phyloP scores from a whole-genome alignment of 2,888 invertebrate species.

The Drosophila maculinotata region DNA sequence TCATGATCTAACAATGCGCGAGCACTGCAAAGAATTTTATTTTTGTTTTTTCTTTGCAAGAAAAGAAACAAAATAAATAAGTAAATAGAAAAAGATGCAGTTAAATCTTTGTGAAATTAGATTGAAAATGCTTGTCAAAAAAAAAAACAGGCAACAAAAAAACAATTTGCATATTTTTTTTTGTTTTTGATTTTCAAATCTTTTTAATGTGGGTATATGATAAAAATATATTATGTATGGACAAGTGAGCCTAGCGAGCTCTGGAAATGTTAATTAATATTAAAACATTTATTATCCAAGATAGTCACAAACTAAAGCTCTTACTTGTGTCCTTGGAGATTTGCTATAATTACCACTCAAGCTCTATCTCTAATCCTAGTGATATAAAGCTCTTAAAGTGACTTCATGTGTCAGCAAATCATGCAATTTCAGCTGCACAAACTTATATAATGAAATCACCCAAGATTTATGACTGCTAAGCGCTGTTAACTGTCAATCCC shows the following conservation, averaged over 20 bases:
- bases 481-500: constrained; percentile 49
- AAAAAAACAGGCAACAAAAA: background rate
- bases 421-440: constrained; percentile 33
- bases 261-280: too few relatives aligned
- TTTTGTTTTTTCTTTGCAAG: constrained; percentile 12
- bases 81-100: constrained; percentile 4
- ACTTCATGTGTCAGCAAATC: constrained; percentile 19
- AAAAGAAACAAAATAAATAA: constrained; percentile 12
- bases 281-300: background rate
- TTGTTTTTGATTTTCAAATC: too few relatives aligned
- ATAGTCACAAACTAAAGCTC: background rate
- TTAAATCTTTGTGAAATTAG: background rate
- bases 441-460: constrained; percentile 33
- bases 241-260: too few relatives aligned
- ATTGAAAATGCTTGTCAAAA: constrained; percentile 1
- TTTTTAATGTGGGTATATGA: too few relatives aligned
- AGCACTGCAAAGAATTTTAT: constrained; percentile 12
- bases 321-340: background rate
- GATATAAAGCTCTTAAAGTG: background rate
- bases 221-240: too few relatives aligned
- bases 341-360: constrained; percentile 7
- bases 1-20: constrained; percentile 56
- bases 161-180: too few relatives aligned
- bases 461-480: constrained; percentile 55
- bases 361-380: background rate